A percentile compares a stretch with the other conserved stretches of the same genome.
Conservation (phyloP, 2,888 invertebrate species). For the Hydroisotoma schaefferi region DNA sequence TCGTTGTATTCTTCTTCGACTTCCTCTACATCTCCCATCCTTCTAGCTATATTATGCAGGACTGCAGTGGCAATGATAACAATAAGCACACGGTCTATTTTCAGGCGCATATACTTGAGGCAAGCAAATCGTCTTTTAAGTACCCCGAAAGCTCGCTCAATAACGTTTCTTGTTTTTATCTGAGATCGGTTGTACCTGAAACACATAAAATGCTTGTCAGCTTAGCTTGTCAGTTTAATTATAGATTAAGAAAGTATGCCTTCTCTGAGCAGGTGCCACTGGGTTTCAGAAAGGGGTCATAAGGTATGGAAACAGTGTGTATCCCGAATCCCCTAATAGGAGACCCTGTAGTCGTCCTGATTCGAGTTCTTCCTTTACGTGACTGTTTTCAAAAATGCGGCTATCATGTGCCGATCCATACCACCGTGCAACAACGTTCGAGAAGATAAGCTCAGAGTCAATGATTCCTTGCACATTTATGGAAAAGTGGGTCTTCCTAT, state of each 20-base stretch:
- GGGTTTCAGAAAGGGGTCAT: slow-evolving; percentile 18
- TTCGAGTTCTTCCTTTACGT: neutral
- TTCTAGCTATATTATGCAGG: neutral
- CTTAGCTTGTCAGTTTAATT: neutral
- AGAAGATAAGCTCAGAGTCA: slow-evolving; percentile 18
- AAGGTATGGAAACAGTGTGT: slow-evolving; percentile 14
- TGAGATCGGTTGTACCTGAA: neutral
- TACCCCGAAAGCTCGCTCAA: slow-evolving; percentile 20
- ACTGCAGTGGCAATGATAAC: neutral
- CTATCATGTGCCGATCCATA: slow-evolving; percentile 27
- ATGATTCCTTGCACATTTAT: slow-evolving; percentile 29
- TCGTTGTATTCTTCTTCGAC: no score
- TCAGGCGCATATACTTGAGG: slow-evolving; percentile 5
- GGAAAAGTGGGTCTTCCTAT: slow-evolving; percentile 25
- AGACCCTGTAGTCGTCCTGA: no score
- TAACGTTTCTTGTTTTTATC: neutral
- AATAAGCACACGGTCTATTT: neutral
- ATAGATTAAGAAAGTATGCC: slow-evolving; percentile 16
- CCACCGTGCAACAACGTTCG: slow-evolving; percentile 28
- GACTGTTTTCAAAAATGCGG: slow-evolving; percentile 18
- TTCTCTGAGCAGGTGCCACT: neutral
- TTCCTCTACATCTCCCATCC: no score
- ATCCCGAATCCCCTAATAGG: slow-evolving; percentile 25
- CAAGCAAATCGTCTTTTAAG: slow-evolving; percentile 22
- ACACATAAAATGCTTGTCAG: neutral